Evolutionary conservation across 1,140 invertebrate species (phyloP), one percentile per base, ranked within the genome.

Genomic region (Schmidtea mediterranea): DNA sequence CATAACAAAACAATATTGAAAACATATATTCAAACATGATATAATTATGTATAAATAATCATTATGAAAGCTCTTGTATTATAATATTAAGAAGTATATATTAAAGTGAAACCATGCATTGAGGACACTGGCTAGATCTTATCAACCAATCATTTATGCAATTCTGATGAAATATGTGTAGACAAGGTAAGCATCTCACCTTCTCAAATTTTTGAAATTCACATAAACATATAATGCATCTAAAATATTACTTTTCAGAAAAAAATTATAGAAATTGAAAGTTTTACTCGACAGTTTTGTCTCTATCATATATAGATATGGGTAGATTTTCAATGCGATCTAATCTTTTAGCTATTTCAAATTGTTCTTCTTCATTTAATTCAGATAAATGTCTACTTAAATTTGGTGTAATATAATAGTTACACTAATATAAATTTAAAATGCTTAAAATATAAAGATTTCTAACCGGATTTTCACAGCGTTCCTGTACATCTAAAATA

Each of bases 181-280:
- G 79, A 62, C 83, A 90, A 2, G 84, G 84, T 53, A 90, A 70
- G 67, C 79, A 84, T 36, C 83, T 76, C 39, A 86, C 73, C 19
- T 67, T 59, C 55, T 81, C 78, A 41, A 76, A 78, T 13, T 79
- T 71, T 23, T 73, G 65, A 62, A 89, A 80, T 57, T 90, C 84
- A 57, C 80, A 76, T 82, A 90, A 87, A 62, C 83, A 90, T 58
- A 90, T 89, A 8, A 82, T 82, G 69, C 83, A 90, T 55, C 75
- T 77, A 62, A n/a, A 68, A 69, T 51, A 52, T 48, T 52, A 10
- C 10, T n/a, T 43, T 48, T n/a, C 8, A 48, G 5, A 5, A 37
- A 48, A 46, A 6, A 6, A n/a, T 37, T 37, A 8, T 16, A 3
- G 26, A 32, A 32, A 6, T 6, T 32, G 3, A 32, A 32, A 6